A percentile compares a stretch with the other conserved stretches of the same genome.
Evolutionary conservation across 2,797 vertebrate genomes (phyloP).

Genomic region (Iguana delicatissima): DNA sequence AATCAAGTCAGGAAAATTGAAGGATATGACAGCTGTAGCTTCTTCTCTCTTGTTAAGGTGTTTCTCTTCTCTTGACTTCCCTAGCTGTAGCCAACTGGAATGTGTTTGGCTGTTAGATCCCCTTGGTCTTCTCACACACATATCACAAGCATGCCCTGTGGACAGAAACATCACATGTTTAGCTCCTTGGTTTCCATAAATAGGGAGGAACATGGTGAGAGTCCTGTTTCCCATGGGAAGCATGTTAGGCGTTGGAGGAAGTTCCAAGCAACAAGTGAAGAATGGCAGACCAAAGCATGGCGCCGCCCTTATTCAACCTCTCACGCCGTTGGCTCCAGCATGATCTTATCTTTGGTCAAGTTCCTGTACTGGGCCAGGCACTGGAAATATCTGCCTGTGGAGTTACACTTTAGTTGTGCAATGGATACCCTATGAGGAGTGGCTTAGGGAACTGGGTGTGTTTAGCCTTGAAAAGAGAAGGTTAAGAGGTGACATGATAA

Average conservation of each 20-base stretch:
- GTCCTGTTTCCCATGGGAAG: neutral
- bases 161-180: too few species aligned
- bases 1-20: neutral
- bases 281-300: neutral
- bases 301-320: too few species aligned
- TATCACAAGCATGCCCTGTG: neutral
- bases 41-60: neutral
- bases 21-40: neutral
- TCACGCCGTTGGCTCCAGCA: too few species aligned
- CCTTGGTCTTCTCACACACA: neutral
- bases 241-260: neutral
- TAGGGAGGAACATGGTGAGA: neutral
- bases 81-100: neutral
- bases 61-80: neutral
- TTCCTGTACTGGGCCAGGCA: too few species aligned
- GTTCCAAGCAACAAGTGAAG: too few species aligned
- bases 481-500: too few species aligned
- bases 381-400: too few species aligned
- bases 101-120: accelerated
- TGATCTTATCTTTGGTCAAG: too few species aligned
- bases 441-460: too few species aligned
- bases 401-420: too few species aligned
- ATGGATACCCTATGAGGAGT: too few species aligned
- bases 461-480: too few species aligned
- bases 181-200: neutral